Evolutionary conservation across 2,113 vertebrate genomes (phyloP), one percentile per base, ranked within the genome.

Genomic region (Centropristis striata): DNA sequence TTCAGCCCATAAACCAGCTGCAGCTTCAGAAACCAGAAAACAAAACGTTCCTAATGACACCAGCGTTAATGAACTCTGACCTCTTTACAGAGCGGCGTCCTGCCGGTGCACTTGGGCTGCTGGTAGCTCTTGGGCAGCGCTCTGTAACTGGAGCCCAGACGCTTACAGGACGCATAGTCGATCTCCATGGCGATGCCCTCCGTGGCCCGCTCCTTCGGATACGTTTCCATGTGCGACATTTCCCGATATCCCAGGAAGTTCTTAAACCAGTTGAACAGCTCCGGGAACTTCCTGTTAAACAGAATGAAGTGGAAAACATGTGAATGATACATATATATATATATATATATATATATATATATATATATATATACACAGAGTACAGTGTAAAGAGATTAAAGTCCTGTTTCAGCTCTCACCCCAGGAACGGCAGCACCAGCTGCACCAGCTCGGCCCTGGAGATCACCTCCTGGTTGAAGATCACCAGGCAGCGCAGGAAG

Each of bases 101-200:
- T 92, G 64, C 98, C 98, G 0, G 97, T 99, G 83, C 98, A 99
- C 88, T 99, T 99, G 90, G 98, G 98, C 78, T 99, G 98, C 90
- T 98, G 97, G 94, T 98, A 99, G 92, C 97, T 99, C 92, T 99
- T 99, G 54, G 98, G 98, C 44, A 99, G 92, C 37, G 98, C 98
- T 88, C 98, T 92, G 92, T 99, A 99, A 94, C 98, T 99, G 82
- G 98, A 99, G 82, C 98, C 98, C 39, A 99, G 90, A 59, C 97
- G 94, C 91, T 99, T 99, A 89, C 98, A 99, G 69, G 98, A 99
- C 51, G 98, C 97, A 46, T 99, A 99, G 90, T 99, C 98, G 54
- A 99, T 99, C 92, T 99, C 98, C 98, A 99, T 99, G 85, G 98
- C 98, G 85, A 99, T 99, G 67, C 98, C 98, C 89, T 99, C 98